Conservation (phyloP, 2,113 vertebrate species). For the Furnarius figulus region DNA sequence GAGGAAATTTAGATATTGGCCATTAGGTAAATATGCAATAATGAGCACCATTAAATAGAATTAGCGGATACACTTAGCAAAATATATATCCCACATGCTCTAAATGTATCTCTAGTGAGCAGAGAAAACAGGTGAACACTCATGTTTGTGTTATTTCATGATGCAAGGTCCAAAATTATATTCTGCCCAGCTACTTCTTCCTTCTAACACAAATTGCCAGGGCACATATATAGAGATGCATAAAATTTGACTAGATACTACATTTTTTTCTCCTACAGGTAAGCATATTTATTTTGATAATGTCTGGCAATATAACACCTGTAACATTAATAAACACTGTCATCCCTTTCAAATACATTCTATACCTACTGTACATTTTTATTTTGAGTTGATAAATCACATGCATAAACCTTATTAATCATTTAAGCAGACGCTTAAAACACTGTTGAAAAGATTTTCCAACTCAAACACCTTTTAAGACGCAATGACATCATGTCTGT, state of each 20-base stretch:
- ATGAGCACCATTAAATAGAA: neutral
- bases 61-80: neutral
- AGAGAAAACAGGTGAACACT: neutral
- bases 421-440: slow-evolving; percentile 58
- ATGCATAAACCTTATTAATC: slow-evolving; percentile 53
- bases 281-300: slow-evolving; percentile 44
- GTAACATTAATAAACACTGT: slow-evolving; percentile 17
- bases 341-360: slow-evolving; percentile 30
- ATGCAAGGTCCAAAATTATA: neutral
- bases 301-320: slow-evolving; percentile 2
- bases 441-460: slow-evolving; percentile 61
- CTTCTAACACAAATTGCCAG: neutral
- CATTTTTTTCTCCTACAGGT: neutral
- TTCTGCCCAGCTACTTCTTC: neutral
- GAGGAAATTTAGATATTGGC: neutral
- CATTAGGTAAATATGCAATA: slow-evolving; percentile 1
- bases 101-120: neutral
- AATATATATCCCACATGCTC: neutral
- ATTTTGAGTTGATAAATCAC: slow-evolving; percentile 57
- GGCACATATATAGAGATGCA: neutral
- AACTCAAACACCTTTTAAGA: slow-evolving; percentile 69
- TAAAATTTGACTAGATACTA: neutral
- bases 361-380: slow-evolving; percentile 19
- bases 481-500: slow-evolving; percentile 71
- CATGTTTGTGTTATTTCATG: neutral